These are phyloP conservation scores for Aldrovandia affinis DNA, from an alignment of 2,797 vertebrate species.

Conservation along the genomic window DNA sequence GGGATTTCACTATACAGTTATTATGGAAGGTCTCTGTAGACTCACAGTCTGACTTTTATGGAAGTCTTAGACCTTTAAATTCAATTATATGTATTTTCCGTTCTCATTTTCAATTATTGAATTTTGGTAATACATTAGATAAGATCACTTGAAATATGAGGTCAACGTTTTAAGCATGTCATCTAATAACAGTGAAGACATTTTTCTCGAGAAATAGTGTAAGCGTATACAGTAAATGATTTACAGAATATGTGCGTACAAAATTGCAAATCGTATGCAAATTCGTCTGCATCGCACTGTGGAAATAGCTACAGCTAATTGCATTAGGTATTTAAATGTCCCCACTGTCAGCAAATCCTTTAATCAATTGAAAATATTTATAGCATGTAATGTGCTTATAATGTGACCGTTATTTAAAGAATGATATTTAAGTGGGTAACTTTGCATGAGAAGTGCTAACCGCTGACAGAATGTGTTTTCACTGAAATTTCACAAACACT, in stretches of 20 bases:
- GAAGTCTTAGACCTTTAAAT: not conserved
- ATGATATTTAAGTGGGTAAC: not conserved
- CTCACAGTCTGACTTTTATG: not conserved
- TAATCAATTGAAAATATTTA: constrained; percentile 8
- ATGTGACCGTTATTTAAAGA: not conserved
- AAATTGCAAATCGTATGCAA: not conserved
- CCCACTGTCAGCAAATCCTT: not conserved
- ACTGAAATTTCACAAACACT: not conserved
- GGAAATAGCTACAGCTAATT: not conserved
- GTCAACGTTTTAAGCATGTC: not conserved
- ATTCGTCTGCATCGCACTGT: not conserved
- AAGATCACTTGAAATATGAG: not conserved
- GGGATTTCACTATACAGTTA: not conserved
- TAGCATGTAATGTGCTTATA: not conserved
- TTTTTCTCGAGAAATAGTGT: not conserved
- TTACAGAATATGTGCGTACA: not conserved
- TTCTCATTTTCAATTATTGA: not conserved
- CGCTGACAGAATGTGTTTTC: not conserved
- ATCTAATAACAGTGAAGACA: not conserved
- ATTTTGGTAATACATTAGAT: not conserved
- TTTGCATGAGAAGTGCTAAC: not conserved
- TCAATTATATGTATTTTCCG: not conserved
- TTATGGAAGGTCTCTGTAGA: not conserved
- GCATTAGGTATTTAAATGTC: not conserved
- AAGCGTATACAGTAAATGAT: not conserved